These are phyloP conservation scores for Seira ritae DNA, from an alignment of 2,888 invertebrate species.

Conservation along the genomic window DNA sequence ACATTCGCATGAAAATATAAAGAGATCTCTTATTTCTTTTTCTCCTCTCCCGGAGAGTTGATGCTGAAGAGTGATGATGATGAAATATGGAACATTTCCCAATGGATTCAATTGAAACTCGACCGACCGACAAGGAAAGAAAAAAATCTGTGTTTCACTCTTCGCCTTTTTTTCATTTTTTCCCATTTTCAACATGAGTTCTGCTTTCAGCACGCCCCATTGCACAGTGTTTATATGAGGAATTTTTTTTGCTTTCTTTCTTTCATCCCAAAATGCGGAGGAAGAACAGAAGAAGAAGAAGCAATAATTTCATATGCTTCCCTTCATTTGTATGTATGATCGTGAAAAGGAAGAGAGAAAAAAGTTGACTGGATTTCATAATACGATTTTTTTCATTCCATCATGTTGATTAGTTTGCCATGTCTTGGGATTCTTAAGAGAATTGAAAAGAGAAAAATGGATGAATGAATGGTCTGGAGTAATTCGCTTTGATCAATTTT, in stretches of 20 bases:
- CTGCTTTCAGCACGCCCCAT: slow-evolving; percentile 53
- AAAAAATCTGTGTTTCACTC: background rate
- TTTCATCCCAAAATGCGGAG: background rate
- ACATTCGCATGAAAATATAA: slow-evolving; percentile 5
- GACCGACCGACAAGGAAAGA: background rate
- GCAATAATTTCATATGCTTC: background rate
- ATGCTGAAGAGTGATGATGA: slow-evolving; percentile 36
- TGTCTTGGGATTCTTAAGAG: background rate
- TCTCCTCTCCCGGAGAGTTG: background rate
- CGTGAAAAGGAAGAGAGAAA: background rate
- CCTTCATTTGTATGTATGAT: background rate
- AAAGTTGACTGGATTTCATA: background rate
- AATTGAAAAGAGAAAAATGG: too few species aligned
- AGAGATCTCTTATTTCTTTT: slow-evolving; percentile 6
- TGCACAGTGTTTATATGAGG: slow-evolving; percentile 20
- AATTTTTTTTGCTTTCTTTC: background rate
- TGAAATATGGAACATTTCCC: slow-evolving; percentile 65
- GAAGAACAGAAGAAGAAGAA: background rate
- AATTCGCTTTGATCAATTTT: too few species aligned
- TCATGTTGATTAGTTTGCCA: slow-evolving; percentile 41
- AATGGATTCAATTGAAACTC: slow-evolving; percentile 62
- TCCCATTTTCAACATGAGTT: slow-evolving; percentile 46
- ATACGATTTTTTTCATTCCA: slow-evolving; percentile 28
- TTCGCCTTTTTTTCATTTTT: background rate
- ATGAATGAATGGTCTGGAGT: too few species aligned